Conservation (phyloP, 2,113 vertebrate species). For the Mustela lutreola region DNA sequence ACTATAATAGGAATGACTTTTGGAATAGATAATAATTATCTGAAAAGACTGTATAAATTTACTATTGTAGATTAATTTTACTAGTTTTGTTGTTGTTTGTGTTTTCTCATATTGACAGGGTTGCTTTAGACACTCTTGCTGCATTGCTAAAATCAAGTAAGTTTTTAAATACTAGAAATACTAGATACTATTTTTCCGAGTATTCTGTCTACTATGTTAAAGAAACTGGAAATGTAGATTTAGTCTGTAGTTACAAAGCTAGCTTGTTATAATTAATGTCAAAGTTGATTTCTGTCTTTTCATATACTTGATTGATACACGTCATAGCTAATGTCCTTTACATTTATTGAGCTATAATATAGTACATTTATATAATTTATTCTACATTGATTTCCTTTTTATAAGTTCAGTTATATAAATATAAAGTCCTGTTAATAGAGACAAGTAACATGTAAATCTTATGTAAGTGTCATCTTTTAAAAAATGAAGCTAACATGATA, state of each 20-base stretch:
- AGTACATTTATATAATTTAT: neutral
- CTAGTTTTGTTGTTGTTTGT: conserved; percentile 86
- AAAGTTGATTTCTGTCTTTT: conserved; percentile 50
- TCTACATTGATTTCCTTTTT: neutral
- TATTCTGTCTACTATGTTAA: conserved; percentile 72
- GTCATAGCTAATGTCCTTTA: neutral
- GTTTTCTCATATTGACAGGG: conserved; percentile 92
- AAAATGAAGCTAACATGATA: neutral
- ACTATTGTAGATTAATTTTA: conserved; percentile 83
- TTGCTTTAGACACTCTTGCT: conserved; percentile 97
- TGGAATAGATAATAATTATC: conserved; percentile 64
- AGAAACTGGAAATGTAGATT: conserved; percentile 64
- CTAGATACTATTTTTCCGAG: conserved; percentile 72
- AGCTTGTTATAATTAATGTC: conserved; percentile 51
- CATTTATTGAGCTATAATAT: conserved; percentile 4
- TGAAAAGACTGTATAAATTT: conserved; percentile 78
- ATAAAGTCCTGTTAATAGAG: neutral
- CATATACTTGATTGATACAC: neutral
- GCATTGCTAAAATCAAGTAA: conserved; percentile 99
- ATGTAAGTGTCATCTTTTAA: neutral
- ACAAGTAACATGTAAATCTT: conserved; percentile 29
- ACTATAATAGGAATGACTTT: conserved; percentile 44
- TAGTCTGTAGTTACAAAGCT: conserved; percentile 60
- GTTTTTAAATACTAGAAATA: conserved; percentile 87
- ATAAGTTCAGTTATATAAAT: conserved; percentile 21